phyloP scores from a whole-genome alignment of 2,888 invertebrate genomes.

The Plemyria rubiginata region DNA sequence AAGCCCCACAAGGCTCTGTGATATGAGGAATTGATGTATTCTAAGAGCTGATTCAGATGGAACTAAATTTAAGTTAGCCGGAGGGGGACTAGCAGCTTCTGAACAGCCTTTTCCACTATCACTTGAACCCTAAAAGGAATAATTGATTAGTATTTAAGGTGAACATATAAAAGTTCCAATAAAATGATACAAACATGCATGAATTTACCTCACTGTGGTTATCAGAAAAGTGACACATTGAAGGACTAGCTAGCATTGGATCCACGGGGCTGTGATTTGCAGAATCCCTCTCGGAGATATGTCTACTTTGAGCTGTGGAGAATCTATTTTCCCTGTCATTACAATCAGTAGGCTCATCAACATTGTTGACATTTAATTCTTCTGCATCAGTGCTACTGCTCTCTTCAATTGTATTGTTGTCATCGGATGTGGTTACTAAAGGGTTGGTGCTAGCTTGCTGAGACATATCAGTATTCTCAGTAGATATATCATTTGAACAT shows the following conservation, averaged over 20 bases:
- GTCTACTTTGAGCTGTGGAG: slow-evolving; percentile 70
- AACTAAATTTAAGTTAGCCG: slow-evolving; percentile 84
- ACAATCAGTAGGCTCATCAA: slow-evolving; percentile 66
- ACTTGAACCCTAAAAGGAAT: slow-evolving; percentile 87
- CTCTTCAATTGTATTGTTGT: slow-evolving; percentile 52
- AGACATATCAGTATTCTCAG: slow-evolving; percentile 50
- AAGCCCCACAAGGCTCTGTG: slow-evolving; percentile 91
- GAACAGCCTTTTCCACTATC: slow-evolving; percentile 94
- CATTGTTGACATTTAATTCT: slow-evolving; percentile 64
- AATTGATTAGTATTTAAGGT: not conserved
- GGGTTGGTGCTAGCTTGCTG: slow-evolving; percentile 58
- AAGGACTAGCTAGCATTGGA: slow-evolving; percentile 88
- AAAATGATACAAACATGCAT: not conserved
- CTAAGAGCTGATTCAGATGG: slow-evolving; percentile 74
- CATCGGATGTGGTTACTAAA: slow-evolving; percentile 54
- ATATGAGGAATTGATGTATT: slow-evolving; percentile 90
- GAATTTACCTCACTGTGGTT: slow-evolving; percentile 87
- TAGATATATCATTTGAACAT: slow-evolving; percentile 51
- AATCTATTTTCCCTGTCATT: slow-evolving; percentile 69
- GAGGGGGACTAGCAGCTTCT: slow-evolving; percentile 89
- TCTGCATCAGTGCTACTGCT: slow-evolving; percentile 58
- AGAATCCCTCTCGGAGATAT: slow-evolving; percentile 86
- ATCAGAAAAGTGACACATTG: slow-evolving; percentile 88
- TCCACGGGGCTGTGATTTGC: slow-evolving; percentile 92
- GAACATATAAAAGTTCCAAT: not conserved